A percentile compares a stretch with the other conserved stretches of the same genome.
Evolutionary conservation across 2,888 invertebrate species (phyloP).

Genomic region (Teinopalpus imperialis): DNA sequence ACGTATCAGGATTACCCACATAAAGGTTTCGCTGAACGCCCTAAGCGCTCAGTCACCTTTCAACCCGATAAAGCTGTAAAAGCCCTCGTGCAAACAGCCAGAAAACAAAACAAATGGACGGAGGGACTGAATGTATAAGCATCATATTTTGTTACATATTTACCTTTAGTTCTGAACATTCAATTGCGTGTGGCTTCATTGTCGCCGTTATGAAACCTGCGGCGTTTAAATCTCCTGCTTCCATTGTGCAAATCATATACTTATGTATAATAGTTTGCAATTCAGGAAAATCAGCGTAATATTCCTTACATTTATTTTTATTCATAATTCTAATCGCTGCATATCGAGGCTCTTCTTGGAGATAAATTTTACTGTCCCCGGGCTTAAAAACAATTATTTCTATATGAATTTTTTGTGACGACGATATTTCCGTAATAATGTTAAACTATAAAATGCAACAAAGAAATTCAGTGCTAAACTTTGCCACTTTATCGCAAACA

Average conservation of each 20-base stretch:
- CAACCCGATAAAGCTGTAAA: too few species aligned
- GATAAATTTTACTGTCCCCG: slow-evolving; percentile 33
- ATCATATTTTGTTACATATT: too few species aligned
- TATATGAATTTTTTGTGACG: too few species aligned
- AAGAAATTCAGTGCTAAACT: too few species aligned
- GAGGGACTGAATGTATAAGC: too few species aligned
- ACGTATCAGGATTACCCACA: too few species aligned
- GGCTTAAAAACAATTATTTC: slow-evolving; percentile 40
- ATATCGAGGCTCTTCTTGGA: slow-evolving; percentile 34
- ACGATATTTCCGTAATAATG: too few species aligned
- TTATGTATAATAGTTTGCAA: slow-evolving; percentile 37
- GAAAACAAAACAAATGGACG: too few species aligned
- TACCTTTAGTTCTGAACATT: slow-evolving; percentile 27
- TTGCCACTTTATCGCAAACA: too few species aligned
- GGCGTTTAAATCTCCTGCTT: slow-evolving; percentile 36
- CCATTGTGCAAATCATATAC: slow-evolving; percentile 47
- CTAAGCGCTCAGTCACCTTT: too few species aligned
- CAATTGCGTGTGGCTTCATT: slow-evolving; percentile 21
- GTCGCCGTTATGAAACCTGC: slow-evolving; percentile 17
- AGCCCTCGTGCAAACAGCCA: too few species aligned
- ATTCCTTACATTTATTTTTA: slow-evolving; percentile 37
- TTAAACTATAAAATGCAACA: not conserved
- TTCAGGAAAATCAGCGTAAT: slow-evolving; percentile 30
- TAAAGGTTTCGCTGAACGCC: too few species aligned
- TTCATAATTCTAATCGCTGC: slow-evolving; percentile 35